Percentiles rank a stretch among this genome's conserved stretches.
phyloP scores from a whole-genome alignment of 2,888 invertebrate genomes.

The Macrosoma leucophasiata region DNA sequence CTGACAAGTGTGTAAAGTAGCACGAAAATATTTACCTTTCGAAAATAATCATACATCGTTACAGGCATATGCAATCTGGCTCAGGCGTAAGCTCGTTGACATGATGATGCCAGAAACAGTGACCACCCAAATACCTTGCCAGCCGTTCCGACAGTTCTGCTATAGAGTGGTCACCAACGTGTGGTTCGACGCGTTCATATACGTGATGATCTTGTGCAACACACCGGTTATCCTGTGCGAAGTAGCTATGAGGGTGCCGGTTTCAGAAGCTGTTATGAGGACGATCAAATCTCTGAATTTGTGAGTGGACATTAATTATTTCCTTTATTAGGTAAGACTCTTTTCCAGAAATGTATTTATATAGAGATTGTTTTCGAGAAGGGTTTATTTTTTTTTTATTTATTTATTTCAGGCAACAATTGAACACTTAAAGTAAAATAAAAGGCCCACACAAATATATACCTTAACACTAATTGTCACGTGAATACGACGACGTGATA shows the following conservation, averaged over 20 bases:
- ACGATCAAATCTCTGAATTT: slow-evolving; percentile 53
- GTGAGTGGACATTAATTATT: slow-evolving; percentile 38
- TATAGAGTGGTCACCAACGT: slow-evolving; percentile 47
- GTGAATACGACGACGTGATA: no score
- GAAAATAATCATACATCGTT: slow-evolving; percentile 2
- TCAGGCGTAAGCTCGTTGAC: slow-evolving; percentile 55
- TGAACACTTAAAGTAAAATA: no score
- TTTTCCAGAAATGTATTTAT: no score
- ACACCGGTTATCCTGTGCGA: slow-evolving; percentile 62
- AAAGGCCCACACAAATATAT: no score
- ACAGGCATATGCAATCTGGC: slow-evolving; percentile 57
- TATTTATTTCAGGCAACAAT: no score
- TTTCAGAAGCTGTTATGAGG: slow-evolving; percentile 24
- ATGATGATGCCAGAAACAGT: slow-evolving; percentile 50
- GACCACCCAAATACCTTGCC: slow-evolving; percentile 47
- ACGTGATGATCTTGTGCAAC: slow-evolving; percentile 56
- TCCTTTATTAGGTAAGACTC: background rate
- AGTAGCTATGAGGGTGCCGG: slow-evolving; percentile 42
- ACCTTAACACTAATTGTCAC: no score
- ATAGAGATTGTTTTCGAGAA: no score
- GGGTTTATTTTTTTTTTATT: no score
- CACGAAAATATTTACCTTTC: no score
- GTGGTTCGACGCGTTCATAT: slow-evolving; percentile 66
- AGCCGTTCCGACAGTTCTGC: slow-evolving; percentile 48
- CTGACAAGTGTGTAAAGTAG: no score